phyloP scores from a whole-genome alignment of 2,888 invertebrate species.

The Latheticus oryzae region DNA sequence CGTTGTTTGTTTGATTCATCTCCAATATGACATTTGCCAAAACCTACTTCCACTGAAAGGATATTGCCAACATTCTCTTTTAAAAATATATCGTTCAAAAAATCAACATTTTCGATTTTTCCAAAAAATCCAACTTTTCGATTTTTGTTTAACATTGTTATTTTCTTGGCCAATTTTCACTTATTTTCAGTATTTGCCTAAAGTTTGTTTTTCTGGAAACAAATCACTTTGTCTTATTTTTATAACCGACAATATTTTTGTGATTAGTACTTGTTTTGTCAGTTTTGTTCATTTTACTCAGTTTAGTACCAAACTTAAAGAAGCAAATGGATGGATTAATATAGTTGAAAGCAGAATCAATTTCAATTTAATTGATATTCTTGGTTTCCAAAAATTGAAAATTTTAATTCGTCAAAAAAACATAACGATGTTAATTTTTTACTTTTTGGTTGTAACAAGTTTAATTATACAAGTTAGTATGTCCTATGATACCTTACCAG shows the following conservation, averaged over 20 bases:
- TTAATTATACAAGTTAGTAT: not conserved
- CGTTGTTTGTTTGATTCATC: slow-evolving; percentile 20
- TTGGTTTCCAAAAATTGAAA: too few species aligned
- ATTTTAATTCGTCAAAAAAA: not conserved
- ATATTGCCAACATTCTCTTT: slow-evolving; percentile 11
- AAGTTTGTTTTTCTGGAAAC: slow-evolving; percentile 1
- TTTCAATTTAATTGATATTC: slow-evolving; percentile 4
- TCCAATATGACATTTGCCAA: slow-evolving; percentile 5
- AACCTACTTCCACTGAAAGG: slow-evolving; percentile 4
- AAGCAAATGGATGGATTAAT: slow-evolving; percentile 2
- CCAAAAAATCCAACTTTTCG: slow-evolving; percentile 3
- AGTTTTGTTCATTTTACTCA: slow-evolving; percentile 3
- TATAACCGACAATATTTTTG: not conserved
- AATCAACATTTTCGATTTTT: slow-evolving; percentile 11
- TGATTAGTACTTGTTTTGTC: slow-evolving; percentile 6
- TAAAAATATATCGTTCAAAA: slow-evolving; percentile 6
- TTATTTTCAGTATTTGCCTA: slow-evolving; percentile 6
- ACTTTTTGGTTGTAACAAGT: too few species aligned
- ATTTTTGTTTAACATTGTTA: not conserved
- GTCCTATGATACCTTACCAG: slow-evolving; percentile 11
- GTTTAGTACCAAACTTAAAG: slow-evolving; percentile 9
- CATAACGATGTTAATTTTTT: not conserved
- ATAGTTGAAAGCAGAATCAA: not conserved
- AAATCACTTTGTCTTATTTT: slow-evolving; percentile 13
- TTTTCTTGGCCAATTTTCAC: slow-evolving; percentile 1